Percentiles rank a stretch among this genome's conserved stretches.
Conservation (phyloP, 2,797 vertebrate species). For the Chrosomus eos region DNA sequence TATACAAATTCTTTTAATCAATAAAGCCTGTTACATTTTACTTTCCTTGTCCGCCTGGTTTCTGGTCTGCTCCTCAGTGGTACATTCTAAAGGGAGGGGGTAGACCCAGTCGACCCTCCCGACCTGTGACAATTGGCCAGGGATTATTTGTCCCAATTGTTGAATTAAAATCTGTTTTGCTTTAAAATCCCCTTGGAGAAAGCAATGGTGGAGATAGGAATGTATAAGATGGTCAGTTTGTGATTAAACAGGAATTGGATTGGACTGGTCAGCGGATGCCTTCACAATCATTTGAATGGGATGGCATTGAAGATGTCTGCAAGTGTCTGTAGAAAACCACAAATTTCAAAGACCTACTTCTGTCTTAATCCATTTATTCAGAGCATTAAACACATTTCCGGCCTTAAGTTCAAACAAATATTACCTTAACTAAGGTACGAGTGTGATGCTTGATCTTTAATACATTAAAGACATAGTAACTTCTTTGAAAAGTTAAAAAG, state of each 20-base stretch:
- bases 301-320: not conserved
- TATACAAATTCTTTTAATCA: no score
- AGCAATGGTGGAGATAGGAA: not conserved
- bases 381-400: slow-evolving; percentile 3
- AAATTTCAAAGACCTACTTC: slow-evolving; percentile 7
- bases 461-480: slow-evolving; percentile 28
- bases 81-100: no score
- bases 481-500: slow-evolving; percentile 37
- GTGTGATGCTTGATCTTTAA: slow-evolving; percentile 39
- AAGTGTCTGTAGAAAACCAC: not conserved
- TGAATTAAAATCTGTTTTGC: not conserved
- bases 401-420: slow-evolving; percentile 47
- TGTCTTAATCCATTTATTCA: slow-evolving; percentile 32
- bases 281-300: not conserved
- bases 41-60: no score
- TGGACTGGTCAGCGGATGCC: not conserved
- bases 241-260: not conserved
- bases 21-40: no score
- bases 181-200: not conserved
- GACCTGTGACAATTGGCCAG: no score
- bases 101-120: no score
- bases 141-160: not conserved
- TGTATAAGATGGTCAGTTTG: not conserved
- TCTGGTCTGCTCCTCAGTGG: no score
- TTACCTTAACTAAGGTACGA: slow-evolving; percentile 29